Percentiles rank a stretch among this genome's conserved stretches.
phyloP scores from a whole-genome alignment of 92 coral and sea anemone genomes.

The Bergia sp. region DNA sequence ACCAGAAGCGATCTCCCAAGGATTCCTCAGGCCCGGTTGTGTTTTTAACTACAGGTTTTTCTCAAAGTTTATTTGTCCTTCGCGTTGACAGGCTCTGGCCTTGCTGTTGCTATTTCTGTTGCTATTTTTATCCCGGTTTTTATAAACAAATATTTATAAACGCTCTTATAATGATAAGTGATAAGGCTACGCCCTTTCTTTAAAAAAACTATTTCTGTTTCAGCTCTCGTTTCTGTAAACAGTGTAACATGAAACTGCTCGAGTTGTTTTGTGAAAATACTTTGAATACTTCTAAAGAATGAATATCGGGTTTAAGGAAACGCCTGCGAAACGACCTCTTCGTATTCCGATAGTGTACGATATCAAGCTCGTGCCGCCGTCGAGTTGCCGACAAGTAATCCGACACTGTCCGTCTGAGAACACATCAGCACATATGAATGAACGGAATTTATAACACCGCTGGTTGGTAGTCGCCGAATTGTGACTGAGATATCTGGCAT shows the following conservation, averaged over 20 bases:
- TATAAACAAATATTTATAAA: constrained; percentile 26
- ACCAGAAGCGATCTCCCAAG: no score
- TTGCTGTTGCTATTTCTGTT: constrained; percentile 12
- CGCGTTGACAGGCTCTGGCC: neutral
- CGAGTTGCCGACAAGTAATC: constrained; percentile 10
- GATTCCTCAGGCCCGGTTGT: neutral
- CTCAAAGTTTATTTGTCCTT: neutral
- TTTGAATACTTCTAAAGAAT: neutral
- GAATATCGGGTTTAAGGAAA: constrained; percentile 13
- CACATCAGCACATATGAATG: constrained; percentile 12
- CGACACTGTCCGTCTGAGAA: neutral
- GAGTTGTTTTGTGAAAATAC: neutral
- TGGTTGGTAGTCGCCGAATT: neutral
- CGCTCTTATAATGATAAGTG: neutral
- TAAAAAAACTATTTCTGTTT: constrained; percentile 23
- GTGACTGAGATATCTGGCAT: constrained; percentile 20
- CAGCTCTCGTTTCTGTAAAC: constrained; percentile 2
- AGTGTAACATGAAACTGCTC: constrained; percentile 3
- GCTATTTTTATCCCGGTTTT: constrained; percentile 25
- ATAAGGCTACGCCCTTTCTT: constrained; percentile 18
- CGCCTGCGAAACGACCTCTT: constrained; percentile 36
- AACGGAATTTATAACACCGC: constrained; percentile 23
- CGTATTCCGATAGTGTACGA: neutral
- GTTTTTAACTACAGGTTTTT: neutral
- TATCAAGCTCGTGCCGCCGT: neutral